Base-by-base conservation (phyloP, 2,888 invertebrate genomes). In the Ectemnius cavifrons region DNA sequence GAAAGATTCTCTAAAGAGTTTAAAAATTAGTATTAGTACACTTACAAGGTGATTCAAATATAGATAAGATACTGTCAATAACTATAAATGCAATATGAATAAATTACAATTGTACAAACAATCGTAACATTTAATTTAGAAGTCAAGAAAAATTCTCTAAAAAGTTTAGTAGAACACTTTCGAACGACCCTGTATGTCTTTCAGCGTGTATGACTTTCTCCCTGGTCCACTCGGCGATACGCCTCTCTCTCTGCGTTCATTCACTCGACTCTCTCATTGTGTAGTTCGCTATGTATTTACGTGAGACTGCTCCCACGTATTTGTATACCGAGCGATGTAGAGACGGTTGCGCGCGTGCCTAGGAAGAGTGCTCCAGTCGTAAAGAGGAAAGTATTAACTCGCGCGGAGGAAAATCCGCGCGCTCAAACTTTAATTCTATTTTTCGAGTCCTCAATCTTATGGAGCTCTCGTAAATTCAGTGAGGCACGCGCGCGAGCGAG, bases 371-470 rank as follows among this genome's bases (percentile, higher is more conserved):
- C 56, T 20, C 49, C 28, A 64, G 23, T 56, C 57, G 45, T 45
- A 66, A 58, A 45, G 46, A 62, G 8, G n/a, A 45, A 70, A 66
- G 63, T 62, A 69, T 63, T 61, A 65, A 70, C 70, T 70, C 60
- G 63, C 63, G 13, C 37, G 18, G 28, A 49, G 27, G 58, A 16
- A 66, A 73, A 59, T 52, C 37, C 46, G 68, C 16, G 18, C 60
- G 47, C 11, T 13, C n/a, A 28, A 56, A 66, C 37, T 64, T 72
- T 72, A 68, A 72, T 75, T 69, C 49, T 37, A 47, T 66, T 60
- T 76, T 60, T 69, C 66, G 56, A 73, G 69, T 63, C 73, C 66
- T 62, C 73, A 68, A 68, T 69, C 45, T 62, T 52, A 28, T n/a
- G 14, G 18, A 52, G 2, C 14, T 23, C 63, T 27, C 61, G 61